Evolutionary conservation across 2,797 vertebrate species (phyloP).

Genomic region (Odontamblyopus lacepedii): DNA sequence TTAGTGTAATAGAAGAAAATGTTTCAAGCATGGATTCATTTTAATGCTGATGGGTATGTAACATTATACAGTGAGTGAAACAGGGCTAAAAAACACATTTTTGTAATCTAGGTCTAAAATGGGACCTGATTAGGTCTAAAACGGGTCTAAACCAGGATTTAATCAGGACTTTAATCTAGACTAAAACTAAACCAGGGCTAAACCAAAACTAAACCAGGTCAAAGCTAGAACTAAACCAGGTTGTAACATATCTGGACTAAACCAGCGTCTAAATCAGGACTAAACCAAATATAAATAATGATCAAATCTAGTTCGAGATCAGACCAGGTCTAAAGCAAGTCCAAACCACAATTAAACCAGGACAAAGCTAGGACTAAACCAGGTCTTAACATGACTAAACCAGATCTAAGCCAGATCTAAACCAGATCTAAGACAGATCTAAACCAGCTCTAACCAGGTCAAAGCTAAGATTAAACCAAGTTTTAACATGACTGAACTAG

Average conservation of each 20-base stretch:
- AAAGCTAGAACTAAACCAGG: background rate
- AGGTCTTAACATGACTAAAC: background rate
- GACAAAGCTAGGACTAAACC: background rate
- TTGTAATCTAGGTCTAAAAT: background rate
- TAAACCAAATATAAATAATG: background rate
- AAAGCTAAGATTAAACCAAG: background rate
- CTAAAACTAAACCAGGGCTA: background rate
- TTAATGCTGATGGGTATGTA: background rate
- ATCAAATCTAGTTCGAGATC: background rate
- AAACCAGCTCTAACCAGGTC: background rate
- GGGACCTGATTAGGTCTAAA: background rate
- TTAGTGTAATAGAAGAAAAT: background rate
- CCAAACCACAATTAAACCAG: background rate
- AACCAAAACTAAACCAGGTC: background rate
- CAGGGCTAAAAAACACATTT: background rate
- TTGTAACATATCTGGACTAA: background rate
- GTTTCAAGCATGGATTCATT: background rate
- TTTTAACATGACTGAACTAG: background rate
- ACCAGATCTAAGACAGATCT: background rate
- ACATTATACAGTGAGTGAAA: background rate
- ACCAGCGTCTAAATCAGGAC: too few species aligned
- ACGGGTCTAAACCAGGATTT: background rate
- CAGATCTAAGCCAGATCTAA: too few species aligned
- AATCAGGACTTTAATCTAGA: background rate
- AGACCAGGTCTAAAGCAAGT: background rate